Evolutionary conservation across 1,140 invertebrate genomes (phyloP).

Genomic region (Neodiprion virginianus): DNA sequence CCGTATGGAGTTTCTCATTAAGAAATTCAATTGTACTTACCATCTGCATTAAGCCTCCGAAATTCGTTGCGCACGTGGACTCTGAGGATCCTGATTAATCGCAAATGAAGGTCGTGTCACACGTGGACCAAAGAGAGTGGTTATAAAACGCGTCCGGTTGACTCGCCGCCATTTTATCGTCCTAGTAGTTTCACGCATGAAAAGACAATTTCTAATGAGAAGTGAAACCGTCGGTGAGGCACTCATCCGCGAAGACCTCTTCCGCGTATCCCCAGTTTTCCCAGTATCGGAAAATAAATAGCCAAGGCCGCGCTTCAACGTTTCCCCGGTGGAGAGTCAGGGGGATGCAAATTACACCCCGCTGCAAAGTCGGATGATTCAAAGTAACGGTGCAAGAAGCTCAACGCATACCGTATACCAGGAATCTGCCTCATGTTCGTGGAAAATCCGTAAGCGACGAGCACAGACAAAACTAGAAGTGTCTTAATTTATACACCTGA

Average conservation of each 20-base stretch:
- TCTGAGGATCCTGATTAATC: too few species aligned
- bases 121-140: not conserved
- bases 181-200: slow-evolving; percentile 2
- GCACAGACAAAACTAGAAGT: not conserved
- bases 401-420: not conserved
- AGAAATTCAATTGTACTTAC: too few species aligned
- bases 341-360: not conserved
- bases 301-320: not conserved
- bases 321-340: not conserved
- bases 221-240: not conserved
- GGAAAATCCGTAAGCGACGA: not conserved
- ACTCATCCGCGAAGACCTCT: not conserved
- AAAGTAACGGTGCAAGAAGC: not conserved
- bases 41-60: too few species aligned
- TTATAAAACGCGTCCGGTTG: not conserved
- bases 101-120: too few species aligned
- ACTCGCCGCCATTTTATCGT: slow-evolving; percentile 3
- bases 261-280: not conserved
- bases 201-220: slow-evolving; percentile 4
- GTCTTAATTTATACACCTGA: not conserved
- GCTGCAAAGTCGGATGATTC: not conserved
- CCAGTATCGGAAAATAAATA: slow-evolving; percentile 2
- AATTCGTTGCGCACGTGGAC: too few species aligned
- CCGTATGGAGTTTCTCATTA: too few species aligned
- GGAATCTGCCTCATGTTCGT: not conserved